These are phyloP conservation scores for Athene noctua DNA, from an alignment of 2,113 vertebrate species.

Conservation along the genomic window DNA sequence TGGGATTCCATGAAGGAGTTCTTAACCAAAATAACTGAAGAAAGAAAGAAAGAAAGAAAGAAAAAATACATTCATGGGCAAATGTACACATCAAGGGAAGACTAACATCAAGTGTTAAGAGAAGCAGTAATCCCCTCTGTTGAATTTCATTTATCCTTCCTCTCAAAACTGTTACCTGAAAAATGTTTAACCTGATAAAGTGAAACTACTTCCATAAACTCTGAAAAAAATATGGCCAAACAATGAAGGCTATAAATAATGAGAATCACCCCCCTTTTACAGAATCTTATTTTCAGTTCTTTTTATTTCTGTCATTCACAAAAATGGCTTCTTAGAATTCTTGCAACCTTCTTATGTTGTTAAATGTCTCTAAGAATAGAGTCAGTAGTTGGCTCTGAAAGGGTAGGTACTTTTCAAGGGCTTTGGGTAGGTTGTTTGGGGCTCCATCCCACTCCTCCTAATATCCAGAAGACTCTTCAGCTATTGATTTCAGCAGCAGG, in stretches of 20 bases:
- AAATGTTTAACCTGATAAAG: not conserved
- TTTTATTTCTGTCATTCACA: not conserved
- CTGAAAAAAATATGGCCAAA: not conserved
- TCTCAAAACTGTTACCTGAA: not conserved
- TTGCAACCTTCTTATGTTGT: not conserved
- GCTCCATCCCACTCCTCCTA: not conserved
- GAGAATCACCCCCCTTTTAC: not conserved
- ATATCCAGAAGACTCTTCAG: not conserved
- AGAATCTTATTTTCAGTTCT: not conserved
- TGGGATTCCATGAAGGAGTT: not conserved
- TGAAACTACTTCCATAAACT: not conserved
- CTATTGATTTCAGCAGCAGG: not conserved
- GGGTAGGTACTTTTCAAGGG: not conserved
- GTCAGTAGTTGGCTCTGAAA: not conserved
- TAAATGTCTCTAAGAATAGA: not conserved
- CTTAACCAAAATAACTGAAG: not conserved
- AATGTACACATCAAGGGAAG: not conserved
- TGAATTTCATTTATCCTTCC: not conserved
- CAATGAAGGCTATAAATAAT: not conserved
- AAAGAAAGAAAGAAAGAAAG: not conserved
- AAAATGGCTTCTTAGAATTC: not conserved
- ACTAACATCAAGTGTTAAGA: not conserved
- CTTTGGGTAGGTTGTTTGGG: not conserved
- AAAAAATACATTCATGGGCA: not conserved
- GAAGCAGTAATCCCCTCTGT: not conserved